Percentiles rank a stretch among this genome's conserved stretches.
phyloP scores from a whole-genome alignment of 2,113 vertebrate genomes.

The Plecotus auritus region DNA sequence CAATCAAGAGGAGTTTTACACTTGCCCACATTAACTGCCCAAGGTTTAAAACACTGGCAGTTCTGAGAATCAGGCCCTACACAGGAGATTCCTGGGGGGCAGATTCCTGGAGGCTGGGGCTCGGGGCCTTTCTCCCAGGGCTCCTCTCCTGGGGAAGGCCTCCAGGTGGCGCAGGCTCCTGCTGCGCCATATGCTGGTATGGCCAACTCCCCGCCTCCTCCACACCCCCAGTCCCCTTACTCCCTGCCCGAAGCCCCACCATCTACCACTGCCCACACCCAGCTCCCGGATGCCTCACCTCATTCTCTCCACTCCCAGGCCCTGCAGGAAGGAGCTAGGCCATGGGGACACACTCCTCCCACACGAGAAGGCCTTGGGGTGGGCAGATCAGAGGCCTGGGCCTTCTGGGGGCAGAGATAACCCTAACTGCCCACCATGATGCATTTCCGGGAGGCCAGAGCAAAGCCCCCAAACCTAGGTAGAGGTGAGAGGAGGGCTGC shows the following conservation, averaged over 20 bases:
- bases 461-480: not conserved
- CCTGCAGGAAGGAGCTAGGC: not conserved
- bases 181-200: not conserved
- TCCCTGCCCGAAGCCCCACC: too few relatives aligned
- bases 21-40: not conserved
- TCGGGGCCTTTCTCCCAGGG: not conserved
- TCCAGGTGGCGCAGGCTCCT: accelerated
- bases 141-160: not conserved
- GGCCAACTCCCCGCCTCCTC: not conserved
- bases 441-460: not conserved
- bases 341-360: not conserved
- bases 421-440: not conserved
- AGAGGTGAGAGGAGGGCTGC: not conserved
- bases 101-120: not conserved
- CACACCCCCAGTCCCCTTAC: not conserved
- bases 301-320: accelerated
- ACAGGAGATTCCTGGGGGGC: not conserved
- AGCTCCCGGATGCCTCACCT: not conserved
- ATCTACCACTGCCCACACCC: not conserved
- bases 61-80: not conserved
- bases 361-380: not conserved
- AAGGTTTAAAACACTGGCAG: not conserved
- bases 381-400: not conserved
- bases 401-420: not conserved
- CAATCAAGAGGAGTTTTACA: not conserved